Base-by-base conservation (phyloP, 2,888 invertebrate genomes). In the Oxycera nigricornis region DNA sequence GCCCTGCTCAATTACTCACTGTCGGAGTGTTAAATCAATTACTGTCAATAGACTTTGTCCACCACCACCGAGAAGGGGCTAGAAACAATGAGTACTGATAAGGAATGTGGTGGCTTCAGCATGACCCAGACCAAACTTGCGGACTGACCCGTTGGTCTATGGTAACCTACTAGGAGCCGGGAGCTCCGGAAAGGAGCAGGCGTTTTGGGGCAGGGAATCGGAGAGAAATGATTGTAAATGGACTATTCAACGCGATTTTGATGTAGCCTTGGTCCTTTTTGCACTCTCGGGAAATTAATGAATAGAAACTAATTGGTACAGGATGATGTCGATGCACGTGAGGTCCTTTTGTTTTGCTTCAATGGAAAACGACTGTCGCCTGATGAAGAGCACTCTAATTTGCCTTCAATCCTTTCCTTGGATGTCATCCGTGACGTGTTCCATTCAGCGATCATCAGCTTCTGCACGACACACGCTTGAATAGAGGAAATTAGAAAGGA, bases 271-370 rank as follows among this genome's bases (percentile, higher is more conserved):
- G 20, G 65, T 65, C 65, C 61, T 55, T 70, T 70, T 70, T 52
- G 70, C 14, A 30, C 31, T 52, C 35, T 20, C 39, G 65, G 55
- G 70, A 70, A 70, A 70, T 70, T 70, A 70, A 70, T 70, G 70
- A 70, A 70, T 70, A 70, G 70, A 52, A 70, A 70, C 70, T 70
- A 70, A 70, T 70, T 70, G 70, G 70, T 70, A 70, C 70, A 70
- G 70, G 70, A 52, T 52, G 70, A 70, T 70, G 70, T 70, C 70
- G 55, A 70, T 70, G 70, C 70, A 55, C 30, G 52, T 70, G 70
- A 52, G 52, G 26, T 24, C 55, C 70, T 30, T 55, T 70, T 70
- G 70, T 70, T 70, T 52, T 24, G 30, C 24, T 24, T 55, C 52
- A 52, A 70, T 70, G 35, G 70, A 70, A 55, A 70, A 52, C 35